Percentiles rank a stretch among this genome's conserved stretches.
phyloP scores from a whole-genome alignment of 2,113 vertebrate species.

The Mugil cephalus region DNA sequence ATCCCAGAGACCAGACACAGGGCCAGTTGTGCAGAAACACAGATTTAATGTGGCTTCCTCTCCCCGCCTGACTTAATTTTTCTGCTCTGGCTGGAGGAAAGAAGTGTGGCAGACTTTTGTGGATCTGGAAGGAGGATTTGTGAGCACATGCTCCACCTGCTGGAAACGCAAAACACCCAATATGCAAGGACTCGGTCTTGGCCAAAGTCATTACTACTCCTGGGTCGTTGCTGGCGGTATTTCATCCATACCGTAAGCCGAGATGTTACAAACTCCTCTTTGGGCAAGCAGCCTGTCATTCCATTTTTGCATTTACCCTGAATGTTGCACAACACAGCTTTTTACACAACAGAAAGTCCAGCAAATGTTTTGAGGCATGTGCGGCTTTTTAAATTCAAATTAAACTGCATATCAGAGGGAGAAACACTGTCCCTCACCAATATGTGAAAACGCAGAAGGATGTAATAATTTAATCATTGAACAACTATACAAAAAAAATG shows the following conservation, averaged over 20 bases:
- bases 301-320: background rate
- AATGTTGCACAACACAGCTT: background rate
- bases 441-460: too few relatives aligned
- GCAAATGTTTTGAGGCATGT: background rate
- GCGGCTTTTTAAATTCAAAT: too few relatives aligned
- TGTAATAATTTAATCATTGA: too few relatives aligned
- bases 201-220: conserved; percentile 27
- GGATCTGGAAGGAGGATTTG: conserved; percentile 55
- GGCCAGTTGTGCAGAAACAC: conserved; percentile 88
- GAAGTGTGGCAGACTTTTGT: conserved; percentile 65
- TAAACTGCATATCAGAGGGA: conserved; percentile 11
- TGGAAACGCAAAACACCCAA: conserved; percentile 31
- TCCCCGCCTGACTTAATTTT: conserved; percentile 87
- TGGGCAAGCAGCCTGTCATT: background rate
- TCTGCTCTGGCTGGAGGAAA: conserved; percentile 74
- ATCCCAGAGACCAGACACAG: conserved; percentile 81
- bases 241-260: background rate
- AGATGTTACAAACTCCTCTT: background rate
- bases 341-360: background rate
- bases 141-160: conserved; percentile 68
- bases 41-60: conserved; percentile 89
- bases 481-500: too few relatives aligned
- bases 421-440: background rate
- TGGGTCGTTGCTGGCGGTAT: conserved; percentile 4
- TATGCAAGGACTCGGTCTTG: conserved; percentile 5